These are phyloP conservation scores for Maniola jurtina DNA, from an alignment of 1,140 invertebrate species.

Conservation along the genomic window DNA sequence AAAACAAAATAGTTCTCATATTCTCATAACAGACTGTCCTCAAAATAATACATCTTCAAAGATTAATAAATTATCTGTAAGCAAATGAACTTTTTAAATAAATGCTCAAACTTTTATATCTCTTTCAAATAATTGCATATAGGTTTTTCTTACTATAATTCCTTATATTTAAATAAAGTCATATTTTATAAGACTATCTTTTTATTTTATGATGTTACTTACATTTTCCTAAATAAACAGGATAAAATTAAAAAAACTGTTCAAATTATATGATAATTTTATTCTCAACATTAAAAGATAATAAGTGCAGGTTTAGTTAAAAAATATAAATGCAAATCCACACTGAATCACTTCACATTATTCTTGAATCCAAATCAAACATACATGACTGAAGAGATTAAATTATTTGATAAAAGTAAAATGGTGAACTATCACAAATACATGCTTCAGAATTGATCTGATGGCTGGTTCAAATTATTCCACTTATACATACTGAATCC, in stretches of 20 bases:
- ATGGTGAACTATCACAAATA: neutral
- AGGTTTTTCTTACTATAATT: no score
- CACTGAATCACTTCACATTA: neutral
- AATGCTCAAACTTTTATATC: no score
- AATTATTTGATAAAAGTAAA: neutral
- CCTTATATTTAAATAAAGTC: neutral
- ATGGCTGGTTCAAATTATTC: neutral
- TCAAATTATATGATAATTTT: constrained; percentile 16
- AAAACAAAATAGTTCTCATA: no score
- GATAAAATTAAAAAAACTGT: constrained; percentile 8
- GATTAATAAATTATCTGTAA: no score
- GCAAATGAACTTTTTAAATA: no score
- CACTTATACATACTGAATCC: no score
- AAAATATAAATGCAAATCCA: neutral
- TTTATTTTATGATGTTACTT: no score
- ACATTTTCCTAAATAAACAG: neutral
- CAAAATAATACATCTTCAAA: no score
- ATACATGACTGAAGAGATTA: neutral
- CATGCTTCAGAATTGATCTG: neutral
- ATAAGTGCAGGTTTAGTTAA: constrained; percentile 1
- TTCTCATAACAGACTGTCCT: no score
- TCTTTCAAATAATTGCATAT: no score
- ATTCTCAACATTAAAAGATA: constrained; percentile 19
- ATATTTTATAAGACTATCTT: neutral
- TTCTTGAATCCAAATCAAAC: neutral